Conservation (phyloP, 2,113 vertebrate genomes). For the Muscicapa adusta region DNA sequence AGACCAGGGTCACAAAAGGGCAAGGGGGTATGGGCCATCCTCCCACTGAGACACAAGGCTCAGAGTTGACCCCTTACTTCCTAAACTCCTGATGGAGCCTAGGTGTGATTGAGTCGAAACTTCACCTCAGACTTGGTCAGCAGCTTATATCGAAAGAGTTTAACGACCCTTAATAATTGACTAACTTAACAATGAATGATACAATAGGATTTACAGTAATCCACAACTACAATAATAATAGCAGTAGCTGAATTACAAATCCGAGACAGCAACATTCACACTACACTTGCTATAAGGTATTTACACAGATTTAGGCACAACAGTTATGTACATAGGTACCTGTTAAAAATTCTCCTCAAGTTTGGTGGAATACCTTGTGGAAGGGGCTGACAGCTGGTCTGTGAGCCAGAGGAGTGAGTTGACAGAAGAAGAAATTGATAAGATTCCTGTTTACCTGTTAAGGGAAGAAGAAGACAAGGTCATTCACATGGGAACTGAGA, state of each 20-base stretch:
- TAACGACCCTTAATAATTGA: not conserved
- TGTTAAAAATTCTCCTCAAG: not conserved
- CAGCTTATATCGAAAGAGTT: not conserved
- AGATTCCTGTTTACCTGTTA: no score
- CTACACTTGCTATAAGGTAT: not conserved
- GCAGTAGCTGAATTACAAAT: not conserved
- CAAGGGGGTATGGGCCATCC: not conserved
- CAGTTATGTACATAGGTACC: not conserved
- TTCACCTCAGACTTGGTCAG: not conserved
- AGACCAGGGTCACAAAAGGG: not conserved
- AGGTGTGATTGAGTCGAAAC: not conserved
- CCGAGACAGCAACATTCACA: not conserved
- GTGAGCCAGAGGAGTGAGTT: no score
- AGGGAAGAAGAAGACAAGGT: no score
- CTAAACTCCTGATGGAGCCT: not conserved
- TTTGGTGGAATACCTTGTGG: not conserved
- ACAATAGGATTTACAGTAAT: not conserved
- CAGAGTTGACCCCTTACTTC: not conserved
- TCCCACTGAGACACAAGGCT: not conserved
- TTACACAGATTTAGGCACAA: not conserved
- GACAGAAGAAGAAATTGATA: no score
- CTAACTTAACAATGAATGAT: not conserved
- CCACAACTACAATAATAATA: not conserved
- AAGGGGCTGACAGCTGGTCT: no score
- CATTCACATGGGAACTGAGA: no score